Percentiles rank a stretch among this genome's conserved stretches.
These are phyloP conservation scores for Bryconaethiops microstoma DNA, from an alignment of 2,797 vertebrate species.

Conservation along the genomic window DNA sequence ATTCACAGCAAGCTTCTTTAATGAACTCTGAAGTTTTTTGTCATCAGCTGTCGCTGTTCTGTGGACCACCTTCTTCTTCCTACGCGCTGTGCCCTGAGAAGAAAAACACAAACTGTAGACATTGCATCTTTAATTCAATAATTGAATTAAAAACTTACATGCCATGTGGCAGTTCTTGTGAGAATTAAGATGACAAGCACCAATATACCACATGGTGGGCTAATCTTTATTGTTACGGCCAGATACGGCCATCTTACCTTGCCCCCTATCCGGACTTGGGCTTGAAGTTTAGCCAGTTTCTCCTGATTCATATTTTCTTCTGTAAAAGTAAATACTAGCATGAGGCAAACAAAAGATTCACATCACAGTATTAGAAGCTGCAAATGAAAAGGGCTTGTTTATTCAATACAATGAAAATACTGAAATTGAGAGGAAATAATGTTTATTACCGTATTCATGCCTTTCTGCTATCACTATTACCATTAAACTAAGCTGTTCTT, in stretches of 20 bases:
- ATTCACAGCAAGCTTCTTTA: conserved; percentile 98
- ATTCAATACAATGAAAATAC: neutral
- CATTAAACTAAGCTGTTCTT: neutral
- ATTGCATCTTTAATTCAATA: neutral
- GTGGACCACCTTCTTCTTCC: conserved; percentile 99
- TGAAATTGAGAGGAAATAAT: neutral
- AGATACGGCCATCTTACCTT: conserved; percentile 88
- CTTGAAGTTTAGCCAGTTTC: conserved; percentile 97
- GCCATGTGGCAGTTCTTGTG: neutral
- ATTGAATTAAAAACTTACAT: neutral
- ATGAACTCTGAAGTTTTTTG: conserved; percentile 97
- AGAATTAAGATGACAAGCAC: neutral
- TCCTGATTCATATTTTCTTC: conserved; percentile 93
- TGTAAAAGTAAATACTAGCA: conserved; percentile 46
- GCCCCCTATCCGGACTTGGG: conserved; percentile 99
- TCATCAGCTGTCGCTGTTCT: conserved; percentile 97
- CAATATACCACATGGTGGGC: neutral
- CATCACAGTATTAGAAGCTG: neutral
- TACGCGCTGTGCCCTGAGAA: conserved; percentile 90
- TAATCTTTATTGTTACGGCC: neutral
- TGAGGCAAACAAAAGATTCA: neutral
- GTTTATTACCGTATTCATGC: neutral
- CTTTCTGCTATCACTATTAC: neutral
- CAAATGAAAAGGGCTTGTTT: neutral
- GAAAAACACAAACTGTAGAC: neutral